Evolutionary conservation across 2,113 vertebrate species (phyloP), one percentile per base, ranked within the genome.

Genomic region (Leptobrachium leishanense): DNA sequence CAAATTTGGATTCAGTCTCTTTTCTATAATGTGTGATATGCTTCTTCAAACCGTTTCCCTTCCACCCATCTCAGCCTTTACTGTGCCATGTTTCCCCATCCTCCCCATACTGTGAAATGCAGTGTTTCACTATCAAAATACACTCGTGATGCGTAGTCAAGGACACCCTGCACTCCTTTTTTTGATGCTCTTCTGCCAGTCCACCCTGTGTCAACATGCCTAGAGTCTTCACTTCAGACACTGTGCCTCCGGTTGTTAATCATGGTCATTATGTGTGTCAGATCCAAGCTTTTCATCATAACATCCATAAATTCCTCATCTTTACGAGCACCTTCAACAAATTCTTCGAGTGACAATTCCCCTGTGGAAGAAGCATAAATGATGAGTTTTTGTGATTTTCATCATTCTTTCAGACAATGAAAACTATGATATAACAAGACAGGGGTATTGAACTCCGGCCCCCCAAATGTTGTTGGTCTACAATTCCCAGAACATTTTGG

Each of bases 231-330:
- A 8, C 20, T 3, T 53, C 92, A 96, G 20, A 95, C 72, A 0
- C 94, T 96, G 74, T 86, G 91, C 75, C 94, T 90, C 75, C 95
- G 90, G 80, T 86, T 95, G 89, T 96, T 93, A 84, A 96, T 95
- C 94, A 95, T 95, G 68, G 95, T 88, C 83, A 95, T 89, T 1
- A 97, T 97, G 88, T 97, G 95, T 11, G 89, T 85, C 54, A 97
- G 91, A 84, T 97, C 95, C 86, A 96, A 82, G 76, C 93, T 96
- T 74, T 95, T 96, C 87, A 96, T 93, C 95, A 96, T 95, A 83
- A 97, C 94, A 55, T 95, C 94, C 95, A 94, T 95, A 88, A 97
- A 97, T 40, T 95, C 95, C 0, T 92, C 87, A 0, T 97, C 95
- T 15, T 85, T 93, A 43, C 91, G 93, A 10, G 95, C 95, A 1